These are phyloP conservation scores for Aporophyla lueneburgensis DNA, from an alignment of 2,888 invertebrate genomes.

Conservation along the genomic window DNA sequence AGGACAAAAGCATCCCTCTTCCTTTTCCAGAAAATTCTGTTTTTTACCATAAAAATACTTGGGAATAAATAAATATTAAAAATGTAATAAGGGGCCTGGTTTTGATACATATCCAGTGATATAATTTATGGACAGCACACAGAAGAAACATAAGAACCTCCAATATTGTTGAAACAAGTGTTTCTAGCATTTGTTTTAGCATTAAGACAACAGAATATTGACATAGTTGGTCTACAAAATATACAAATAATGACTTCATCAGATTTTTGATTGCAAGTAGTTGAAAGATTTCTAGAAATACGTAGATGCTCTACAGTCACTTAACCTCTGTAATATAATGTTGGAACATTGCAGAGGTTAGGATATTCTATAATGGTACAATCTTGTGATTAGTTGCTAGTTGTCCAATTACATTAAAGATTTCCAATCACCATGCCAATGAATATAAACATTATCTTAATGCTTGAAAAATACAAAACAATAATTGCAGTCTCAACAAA, in stretches of 20 bases:
- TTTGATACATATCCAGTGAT: background rate
- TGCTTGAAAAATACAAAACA: background rate
- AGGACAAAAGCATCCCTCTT: too few relatives aligned
- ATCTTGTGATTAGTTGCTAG: background rate
- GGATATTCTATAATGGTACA: background rate
- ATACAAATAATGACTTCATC: conserved; percentile 4
- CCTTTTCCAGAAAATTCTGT: background rate
- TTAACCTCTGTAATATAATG: too few relatives aligned
- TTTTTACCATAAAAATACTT: background rate
- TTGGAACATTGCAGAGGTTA: background rate
- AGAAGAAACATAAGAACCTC: conserved; percentile 1
- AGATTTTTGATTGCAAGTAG: background rate
- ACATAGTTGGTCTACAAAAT: background rate
- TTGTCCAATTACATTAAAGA: background rate
- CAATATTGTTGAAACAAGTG: conserved; percentile 43
- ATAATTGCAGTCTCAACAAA: background rate
- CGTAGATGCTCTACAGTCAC: background rate
- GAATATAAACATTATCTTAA: background rate
- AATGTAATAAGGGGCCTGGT: background rate
- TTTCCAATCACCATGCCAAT: background rate
- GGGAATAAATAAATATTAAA: background rate
- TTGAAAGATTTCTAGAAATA: background rate
- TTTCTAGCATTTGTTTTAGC: background rate
- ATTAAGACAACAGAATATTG: conserved; percentile 28
- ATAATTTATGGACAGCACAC: background rate